Percentiles rank a stretch among this genome's conserved stretches.
Evolutionary conservation across 2,888 invertebrate genomes (phyloP).

Genomic region (Amphiduros pacificus): DNA sequence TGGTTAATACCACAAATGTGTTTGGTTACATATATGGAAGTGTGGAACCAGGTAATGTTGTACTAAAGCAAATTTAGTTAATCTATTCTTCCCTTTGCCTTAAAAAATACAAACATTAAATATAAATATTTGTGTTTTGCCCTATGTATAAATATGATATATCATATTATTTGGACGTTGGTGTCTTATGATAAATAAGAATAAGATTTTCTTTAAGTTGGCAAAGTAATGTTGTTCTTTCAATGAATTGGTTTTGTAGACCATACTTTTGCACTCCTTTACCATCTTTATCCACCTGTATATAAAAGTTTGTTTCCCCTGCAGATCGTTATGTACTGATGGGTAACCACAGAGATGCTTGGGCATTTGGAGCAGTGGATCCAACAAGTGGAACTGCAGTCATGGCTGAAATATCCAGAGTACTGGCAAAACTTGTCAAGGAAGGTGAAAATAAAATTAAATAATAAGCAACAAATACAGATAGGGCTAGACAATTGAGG

Average conservation of each 20-base stretch:
- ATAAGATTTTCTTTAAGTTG: too few species aligned
- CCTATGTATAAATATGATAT: too few species aligned
- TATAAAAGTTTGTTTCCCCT: background rate
- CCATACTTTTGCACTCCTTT: background rate
- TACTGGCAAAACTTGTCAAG: slow-evolving; percentile 49
- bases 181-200: too few species aligned
- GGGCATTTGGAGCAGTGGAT: slow-evolving; percentile 62
- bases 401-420: slow-evolving; percentile 61
- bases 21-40: slow-evolving; percentile 49
- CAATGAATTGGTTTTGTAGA: slow-evolving; percentile 1
- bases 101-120: too few species aligned
- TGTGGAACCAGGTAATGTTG: slow-evolving; percentile 55
- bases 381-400: slow-evolving; percentile 62
- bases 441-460: slow-evolving; percentile 38
- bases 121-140: too few species aligned
- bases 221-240: too few species aligned
- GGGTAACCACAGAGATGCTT: slow-evolving; percentile 64
- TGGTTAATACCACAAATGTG: slow-evolving; percentile 32
- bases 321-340: slow-evolving; percentile 62
- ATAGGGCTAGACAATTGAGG: too few species aligned
- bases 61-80: too few species aligned
- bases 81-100: too few species aligned
- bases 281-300: too few species aligned
- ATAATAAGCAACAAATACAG: too few species aligned
- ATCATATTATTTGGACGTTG: too few species aligned